Evolutionary conservation across 2,797 vertebrate species (phyloP).

Genomic region (Peromyscus nudipes): DNA sequence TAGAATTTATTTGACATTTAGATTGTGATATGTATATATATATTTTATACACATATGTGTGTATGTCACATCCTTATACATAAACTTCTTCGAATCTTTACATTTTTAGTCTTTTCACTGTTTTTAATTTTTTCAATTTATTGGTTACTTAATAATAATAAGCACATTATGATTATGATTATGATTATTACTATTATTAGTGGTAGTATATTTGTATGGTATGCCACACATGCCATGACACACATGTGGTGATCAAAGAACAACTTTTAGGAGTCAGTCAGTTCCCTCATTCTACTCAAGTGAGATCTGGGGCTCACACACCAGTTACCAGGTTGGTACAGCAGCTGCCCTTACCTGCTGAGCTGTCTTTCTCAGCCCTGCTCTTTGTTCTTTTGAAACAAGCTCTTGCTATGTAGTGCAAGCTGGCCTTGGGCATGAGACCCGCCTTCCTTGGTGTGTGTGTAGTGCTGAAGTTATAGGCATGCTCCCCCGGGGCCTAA

Average conservation of each 20-base stretch:
- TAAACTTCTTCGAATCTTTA: constrained; percentile 25
- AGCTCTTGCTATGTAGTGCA: background rate
- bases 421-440: background rate
- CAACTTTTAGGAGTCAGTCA: background rate
- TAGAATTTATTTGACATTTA: constrained; percentile 1
- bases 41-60: background rate
- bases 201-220: background rate
- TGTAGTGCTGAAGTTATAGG: background rate
- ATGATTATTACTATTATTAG: background rate
- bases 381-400: background rate
- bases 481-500: background rate
- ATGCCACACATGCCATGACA: background rate
- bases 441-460: background rate
- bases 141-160: background rate
- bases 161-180: background rate
- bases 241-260: background rate
- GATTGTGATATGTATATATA: background rate
- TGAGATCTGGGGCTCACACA: background rate
- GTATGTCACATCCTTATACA: background rate
- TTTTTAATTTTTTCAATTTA: background rate
- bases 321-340: background rate
- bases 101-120: constrained; percentile 29
- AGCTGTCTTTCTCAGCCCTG: too few species aligned
- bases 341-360: too few species aligned
- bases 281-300: background rate